phyloP scores from a whole-genome alignment of 2,113 vertebrate species.

The Scomber colias region DNA sequence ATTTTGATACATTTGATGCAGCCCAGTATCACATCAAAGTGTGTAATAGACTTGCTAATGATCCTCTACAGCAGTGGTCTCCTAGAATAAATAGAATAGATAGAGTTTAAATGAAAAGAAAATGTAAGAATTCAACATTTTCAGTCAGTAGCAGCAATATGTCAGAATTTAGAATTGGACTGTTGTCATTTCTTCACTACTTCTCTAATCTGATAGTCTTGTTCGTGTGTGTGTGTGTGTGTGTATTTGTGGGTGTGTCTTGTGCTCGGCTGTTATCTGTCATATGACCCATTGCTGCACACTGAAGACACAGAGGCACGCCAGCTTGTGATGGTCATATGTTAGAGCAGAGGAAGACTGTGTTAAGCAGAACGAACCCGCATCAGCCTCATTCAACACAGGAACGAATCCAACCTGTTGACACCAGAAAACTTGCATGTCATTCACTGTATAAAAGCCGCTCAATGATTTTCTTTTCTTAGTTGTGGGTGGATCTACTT shows the following conservation, averaged over 20 bases:
- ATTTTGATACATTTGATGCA: too few relatives aligned
- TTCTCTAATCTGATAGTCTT: neutral
- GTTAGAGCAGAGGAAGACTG: slow-evolving; percentile 28
- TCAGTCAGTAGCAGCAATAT: neutral
- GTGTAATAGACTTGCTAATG: too few relatives aligned
- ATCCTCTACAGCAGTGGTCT: too few relatives aligned
- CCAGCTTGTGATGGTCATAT: slow-evolving; percentile 67
- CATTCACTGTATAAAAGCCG: neutral
- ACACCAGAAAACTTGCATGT: neutral
- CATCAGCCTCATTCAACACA: neutral
- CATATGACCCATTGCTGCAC: slow-evolving; percentile 46
- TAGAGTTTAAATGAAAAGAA: neutral
- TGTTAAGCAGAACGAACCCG: neutral
- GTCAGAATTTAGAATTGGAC: neutral
- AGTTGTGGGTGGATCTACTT: too few relatives aligned
- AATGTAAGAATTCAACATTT: neutral
- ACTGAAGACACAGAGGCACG: slow-evolving; percentile 8
- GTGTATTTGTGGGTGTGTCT: slow-evolving; percentile 1
- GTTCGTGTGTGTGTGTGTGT: neutral
- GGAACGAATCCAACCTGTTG: slow-evolving; percentile 10
- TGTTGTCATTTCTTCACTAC: neutral
- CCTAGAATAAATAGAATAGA: too few relatives aligned
- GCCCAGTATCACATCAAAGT: too few relatives aligned
- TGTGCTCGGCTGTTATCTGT: slow-evolving; percentile 16
- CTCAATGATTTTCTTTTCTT: neutral